These are phyloP conservation scores for Polyergus mexicanus DNA, from an alignment of 1,140 invertebrate genomes.

Conservation along the genomic window DNA sequence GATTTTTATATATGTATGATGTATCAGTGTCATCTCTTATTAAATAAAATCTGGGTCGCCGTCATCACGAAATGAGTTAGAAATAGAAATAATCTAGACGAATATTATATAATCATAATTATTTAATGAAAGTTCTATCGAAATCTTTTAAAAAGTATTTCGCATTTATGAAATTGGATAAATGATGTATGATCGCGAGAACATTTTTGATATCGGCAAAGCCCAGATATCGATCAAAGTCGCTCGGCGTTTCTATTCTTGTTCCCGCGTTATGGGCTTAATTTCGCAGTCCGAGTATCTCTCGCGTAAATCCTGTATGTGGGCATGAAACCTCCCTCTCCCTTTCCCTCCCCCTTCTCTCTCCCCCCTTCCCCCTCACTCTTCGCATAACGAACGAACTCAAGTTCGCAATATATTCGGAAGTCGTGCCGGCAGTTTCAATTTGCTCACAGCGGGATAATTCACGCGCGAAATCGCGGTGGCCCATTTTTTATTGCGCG, in stretches of 20 bases:
- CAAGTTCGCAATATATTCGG: slow-evolving; percentile 58
- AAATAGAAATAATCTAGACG: background rate
- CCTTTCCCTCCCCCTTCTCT: too few relatives aligned
- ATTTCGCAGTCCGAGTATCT: slow-evolving; percentile 45
- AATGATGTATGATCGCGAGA: background rate
- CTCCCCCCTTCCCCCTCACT: too few relatives aligned
- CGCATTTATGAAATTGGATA: background rate
- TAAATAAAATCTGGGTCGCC: background rate
- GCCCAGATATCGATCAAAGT: slow-evolving; percentile 30
- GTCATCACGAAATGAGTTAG: background rate
- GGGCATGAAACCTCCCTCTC: too few relatives aligned
- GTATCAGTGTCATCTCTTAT: background rate
- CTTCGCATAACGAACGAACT: slow-evolving; percentile 52
- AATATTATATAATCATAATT: slow-evolving; percentile 15
- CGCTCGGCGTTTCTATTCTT: background rate
- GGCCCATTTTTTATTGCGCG: slow-evolving; percentile 57
- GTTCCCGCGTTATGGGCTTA: slow-evolving; percentile 17
- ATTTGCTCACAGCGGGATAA: slow-evolving; percentile 58
- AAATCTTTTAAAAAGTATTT: background rate
- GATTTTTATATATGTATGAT: background rate
- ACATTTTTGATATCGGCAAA: slow-evolving; percentile 1
- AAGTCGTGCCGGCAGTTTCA: slow-evolving; percentile 61
- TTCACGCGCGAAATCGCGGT: slow-evolving; percentile 62
- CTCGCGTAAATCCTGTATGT: slow-evolving; percentile 22
- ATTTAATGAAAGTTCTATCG: slow-evolving; percentile 26